Evolutionary conservation across 1,140 invertebrate species (phyloP), one percentile per base, ranked within the genome.

Genomic region (Nymphalis io): DNA sequence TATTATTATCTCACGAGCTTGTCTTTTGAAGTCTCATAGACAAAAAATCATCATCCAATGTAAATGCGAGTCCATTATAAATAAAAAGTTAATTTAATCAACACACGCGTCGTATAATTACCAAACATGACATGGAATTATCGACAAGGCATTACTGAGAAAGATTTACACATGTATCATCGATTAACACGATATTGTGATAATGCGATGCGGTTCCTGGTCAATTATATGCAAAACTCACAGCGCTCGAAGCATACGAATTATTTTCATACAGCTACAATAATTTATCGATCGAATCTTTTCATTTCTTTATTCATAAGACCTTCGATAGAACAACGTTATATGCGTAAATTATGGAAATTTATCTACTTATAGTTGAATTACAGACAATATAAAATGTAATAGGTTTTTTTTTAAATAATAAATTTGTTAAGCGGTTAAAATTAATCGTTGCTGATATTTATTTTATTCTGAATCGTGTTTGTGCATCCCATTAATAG

Each of bases 151-250:
- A 44, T 46, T 46, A 46, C 21, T 15, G 21, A 21, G 40, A 61
- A 61, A 61, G 60, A 61, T 27, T 33, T 46, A 61, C 60, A 61
- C 21, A 48, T 60, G 23, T 46, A 61, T 12, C 42, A 6, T n/a
- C 46, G 46, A 16, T 27, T 27, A 12, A 61, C 13, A 27, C n/a
- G 44, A 48, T 18, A 39, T 11, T 27, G 55, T 58, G 42, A 61
- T 27, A 23, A 46, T 15, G 42, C 38, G 20, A 13, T 18, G 18
- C 38, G 16, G 42, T 67, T 61, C 70, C 63, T 72, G 58, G 23
- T 62, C 27, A 39, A 66, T 72, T 66, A 72, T 72, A 68, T 68
- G 70, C 64, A 63, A 72, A 72, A 48, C 55, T n/a, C 0, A 33
- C 38, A 18, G 48, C 60, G 42, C 57, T 51, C 16, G 16, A 33